Evolutionary conservation across 1,140 invertebrate genomes (phyloP).

Genomic region (Trachelipus rathkii): DNA sequence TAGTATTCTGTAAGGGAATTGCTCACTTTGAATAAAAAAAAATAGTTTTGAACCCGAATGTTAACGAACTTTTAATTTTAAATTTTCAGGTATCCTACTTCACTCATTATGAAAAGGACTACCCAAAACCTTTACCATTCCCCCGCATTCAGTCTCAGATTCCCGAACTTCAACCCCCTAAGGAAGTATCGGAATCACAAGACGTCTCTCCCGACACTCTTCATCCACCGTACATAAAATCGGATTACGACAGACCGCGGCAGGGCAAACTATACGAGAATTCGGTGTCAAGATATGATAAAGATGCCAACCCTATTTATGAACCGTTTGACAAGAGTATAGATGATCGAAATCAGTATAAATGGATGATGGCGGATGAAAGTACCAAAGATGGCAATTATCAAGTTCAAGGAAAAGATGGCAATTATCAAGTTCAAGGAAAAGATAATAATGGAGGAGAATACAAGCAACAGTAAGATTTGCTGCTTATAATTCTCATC

Average conservation of each 20-base stretch:
- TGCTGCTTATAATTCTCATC: no score
- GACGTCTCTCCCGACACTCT: neutral
- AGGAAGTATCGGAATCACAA: neutral
- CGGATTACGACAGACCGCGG: neutral
- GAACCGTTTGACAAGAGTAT: neutral
- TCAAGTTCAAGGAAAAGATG: no score
- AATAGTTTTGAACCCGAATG: no score
- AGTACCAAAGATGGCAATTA: no score
- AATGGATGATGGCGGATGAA: constrained; percentile 8
- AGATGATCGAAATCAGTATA: neutral
- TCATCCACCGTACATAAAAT: constrained; percentile 3
- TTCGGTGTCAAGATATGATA: neutral
- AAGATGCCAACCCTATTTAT: neutral
- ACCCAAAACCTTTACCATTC: neutral
- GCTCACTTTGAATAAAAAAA: no score
- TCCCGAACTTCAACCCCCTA: neutral
- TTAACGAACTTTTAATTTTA: no score
- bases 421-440: no score
- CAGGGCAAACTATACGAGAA: neutral
- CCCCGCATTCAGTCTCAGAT: constrained; percentile 6
- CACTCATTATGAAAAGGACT: neutral
- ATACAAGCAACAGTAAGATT: no score
- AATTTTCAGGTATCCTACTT: neutral
- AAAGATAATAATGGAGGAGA: no score
- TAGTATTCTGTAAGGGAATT: no score